These are phyloP conservation scores for Macaria notata DNA, from an alignment of 2,888 invertebrate genomes.

Conservation along the genomic window DNA sequence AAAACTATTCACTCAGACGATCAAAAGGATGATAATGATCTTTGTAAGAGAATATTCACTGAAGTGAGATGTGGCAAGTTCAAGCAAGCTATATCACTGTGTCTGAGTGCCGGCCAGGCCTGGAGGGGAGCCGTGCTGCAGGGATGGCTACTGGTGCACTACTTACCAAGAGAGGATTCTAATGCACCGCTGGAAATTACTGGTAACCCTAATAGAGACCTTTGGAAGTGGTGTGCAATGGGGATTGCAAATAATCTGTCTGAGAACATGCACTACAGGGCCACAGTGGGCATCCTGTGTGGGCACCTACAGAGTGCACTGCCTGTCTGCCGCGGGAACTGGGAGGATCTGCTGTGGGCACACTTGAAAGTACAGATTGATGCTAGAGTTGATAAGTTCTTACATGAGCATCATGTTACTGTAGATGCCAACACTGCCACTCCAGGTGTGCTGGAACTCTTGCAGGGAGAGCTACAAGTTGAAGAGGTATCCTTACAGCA, in stretches of 20 bases:
- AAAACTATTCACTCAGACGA: slow-evolving; percentile 93
- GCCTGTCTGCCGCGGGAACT: slow-evolving; percentile 87
- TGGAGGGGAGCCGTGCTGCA: slow-evolving; percentile 96
- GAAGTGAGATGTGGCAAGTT: slow-evolving; percentile 93
- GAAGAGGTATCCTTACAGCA: slow-evolving; percentile 69
- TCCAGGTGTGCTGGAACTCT: slow-evolving; percentile 63
- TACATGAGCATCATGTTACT: slow-evolving; percentile 73
- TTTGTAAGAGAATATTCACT: slow-evolving; percentile 84
- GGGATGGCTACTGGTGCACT: slow-evolving; percentile 94
- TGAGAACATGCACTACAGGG: slow-evolving; percentile 82
- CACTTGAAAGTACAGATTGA: slow-evolving; percentile 92
- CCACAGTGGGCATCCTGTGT: slow-evolving; percentile 90
- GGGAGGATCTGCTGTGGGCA: slow-evolving; percentile 96
- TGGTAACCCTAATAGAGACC: slow-evolving; percentile 91
- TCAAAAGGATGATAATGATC: slow-evolving; percentile 86
- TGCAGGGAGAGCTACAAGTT: slow-evolving; percentile 62
- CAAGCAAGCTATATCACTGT: slow-evolving; percentile 91
- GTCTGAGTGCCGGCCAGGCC: slow-evolving; percentile 93
- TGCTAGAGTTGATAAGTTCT: slow-evolving; percentile 88
- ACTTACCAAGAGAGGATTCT: slow-evolving; percentile 86
- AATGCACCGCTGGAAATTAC: slow-evolving; percentile 83
- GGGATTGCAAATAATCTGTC: slow-evolving; percentile 81
- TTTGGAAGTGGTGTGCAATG: slow-evolving; percentile 90
- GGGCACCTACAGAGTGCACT: slow-evolving; percentile 91
- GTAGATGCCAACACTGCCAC: slow-evolving; percentile 70